A percentile compares a stretch with the other conserved stretches of the same genome.
phyloP scores from a whole-genome alignment of 2,113 vertebrate genomes.

The Saguinus midas region DNA sequence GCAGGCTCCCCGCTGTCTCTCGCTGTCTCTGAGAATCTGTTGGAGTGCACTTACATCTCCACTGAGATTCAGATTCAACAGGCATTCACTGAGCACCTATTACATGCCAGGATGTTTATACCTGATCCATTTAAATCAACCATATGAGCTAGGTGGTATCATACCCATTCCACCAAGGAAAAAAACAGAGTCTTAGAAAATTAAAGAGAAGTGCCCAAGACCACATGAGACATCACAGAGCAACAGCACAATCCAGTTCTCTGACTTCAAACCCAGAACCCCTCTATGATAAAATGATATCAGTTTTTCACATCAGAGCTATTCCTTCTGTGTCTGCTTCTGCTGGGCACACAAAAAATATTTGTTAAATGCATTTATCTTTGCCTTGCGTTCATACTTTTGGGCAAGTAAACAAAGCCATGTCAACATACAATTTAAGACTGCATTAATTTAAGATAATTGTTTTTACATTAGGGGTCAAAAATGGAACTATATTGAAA shows the following conservation, averaged over 20 bases:
- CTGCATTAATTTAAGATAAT: background rate
- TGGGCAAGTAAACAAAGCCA: background rate
- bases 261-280: background rate
- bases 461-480: background rate
- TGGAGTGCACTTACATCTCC: background rate
- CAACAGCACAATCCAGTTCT: background rate
- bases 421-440: background rate
- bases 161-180: background rate
- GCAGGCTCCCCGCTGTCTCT: background rate
- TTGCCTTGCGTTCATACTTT: background rate
- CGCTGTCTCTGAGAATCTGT: background rate
- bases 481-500: slow-evolving; percentile 24
- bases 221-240: background rate
- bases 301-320: background rate
- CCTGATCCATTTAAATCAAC: background rate
- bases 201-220: background rate
- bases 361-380: background rate
- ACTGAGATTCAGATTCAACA: background rate
- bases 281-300: background rate
- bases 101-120: background rate
- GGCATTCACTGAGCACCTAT: background rate
- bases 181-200: slow-evolving; percentile 19
- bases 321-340: background rate
- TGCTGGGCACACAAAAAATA: background rate
- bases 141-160: background rate